Conservation (phyloP, 2,113 vertebrate genomes). For the Mastomys natalensis region DNA sequence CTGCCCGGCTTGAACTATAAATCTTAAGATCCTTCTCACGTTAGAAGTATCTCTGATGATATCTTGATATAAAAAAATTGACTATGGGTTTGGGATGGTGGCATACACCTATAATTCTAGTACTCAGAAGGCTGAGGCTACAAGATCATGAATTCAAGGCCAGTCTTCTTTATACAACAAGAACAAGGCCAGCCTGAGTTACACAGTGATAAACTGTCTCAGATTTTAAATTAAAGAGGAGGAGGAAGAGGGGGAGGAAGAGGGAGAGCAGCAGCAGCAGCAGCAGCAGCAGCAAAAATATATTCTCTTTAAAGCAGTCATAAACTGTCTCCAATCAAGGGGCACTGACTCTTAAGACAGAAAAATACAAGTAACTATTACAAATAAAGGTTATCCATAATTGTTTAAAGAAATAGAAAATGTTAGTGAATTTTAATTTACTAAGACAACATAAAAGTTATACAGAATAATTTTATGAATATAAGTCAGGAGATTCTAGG, state of each 20-base stretch:
- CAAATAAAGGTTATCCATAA: constrained; percentile 45
- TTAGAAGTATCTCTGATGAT: background rate
- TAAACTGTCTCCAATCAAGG: constrained; percentile 17
- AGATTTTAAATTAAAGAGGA: background rate
- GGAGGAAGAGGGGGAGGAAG: too few species aligned
- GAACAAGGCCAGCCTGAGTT: background rate
- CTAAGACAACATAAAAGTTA: constrained; percentile 40
- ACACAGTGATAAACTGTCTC: background rate
- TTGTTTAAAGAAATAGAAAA: background rate
- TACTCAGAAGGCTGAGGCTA: background rate
- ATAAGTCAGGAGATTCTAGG: background rate
- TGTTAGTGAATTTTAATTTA: constrained; percentile 40
- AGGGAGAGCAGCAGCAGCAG: too few species aligned
- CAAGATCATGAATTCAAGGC: background rate
- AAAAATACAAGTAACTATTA: constrained; percentile 53
- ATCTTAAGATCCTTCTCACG: background rate
- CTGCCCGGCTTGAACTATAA: too few species aligned
- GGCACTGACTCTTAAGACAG: background rate
- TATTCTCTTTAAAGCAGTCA: constrained; percentile 31
- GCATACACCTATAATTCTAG: background rate
- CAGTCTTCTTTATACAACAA: background rate
- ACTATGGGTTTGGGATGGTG: background rate
- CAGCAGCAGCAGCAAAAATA: background rate
- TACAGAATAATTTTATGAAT: background rate
- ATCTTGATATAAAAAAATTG: constrained; percentile 20